Base-by-base conservation (phyloP, 2,888 invertebrate genomes). In the Micoletzkya japonica region DNA sequence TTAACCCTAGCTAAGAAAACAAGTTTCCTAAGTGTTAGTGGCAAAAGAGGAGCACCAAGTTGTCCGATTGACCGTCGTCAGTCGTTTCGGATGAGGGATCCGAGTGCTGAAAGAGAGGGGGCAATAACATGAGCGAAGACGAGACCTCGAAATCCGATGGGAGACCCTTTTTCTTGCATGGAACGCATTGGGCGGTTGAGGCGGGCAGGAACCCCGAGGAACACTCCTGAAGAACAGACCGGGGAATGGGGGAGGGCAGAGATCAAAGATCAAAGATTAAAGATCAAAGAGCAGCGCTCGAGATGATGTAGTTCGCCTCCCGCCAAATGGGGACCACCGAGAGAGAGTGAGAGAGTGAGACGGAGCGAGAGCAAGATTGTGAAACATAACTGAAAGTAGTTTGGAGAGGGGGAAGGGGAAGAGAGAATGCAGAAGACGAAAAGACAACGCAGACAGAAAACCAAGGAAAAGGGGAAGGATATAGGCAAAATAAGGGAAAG, bases 101-200 rank as follows among this genome's bases (percentile, higher is more conserved):
- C n/a, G n/a, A n/a, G n/a, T n/a, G n/a, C n/a, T n/a, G n/a, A n/a
- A n/a, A n/a, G n/a, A n/a, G n/a, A 37, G 39, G 26, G 44, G 26
- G 44, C 7, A 24, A 56, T 17, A 24, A 24, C 7, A 24, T 24
- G 56, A 24, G 24, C n/a, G 56, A 17, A 24, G 14, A 14, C 44
- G 57, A 17, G 24, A 28, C 57, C 52, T 63, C 64, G 39, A 67
- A 67, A 60, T 66, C 67, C 26, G 67, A 52, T 50, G 50, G 57
- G 37, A 32, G 32, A 20, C 24, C 39, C 26, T 60, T 71, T 56
- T 61, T 71, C 67, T 67, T 71, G 71, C 71, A 71, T 6, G 71
- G 71, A 37, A 64, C 67, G 67, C 71, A 71, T 30, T 60, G 60
- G 44, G 59, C 50, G n/a, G 71, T 56, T 2, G 64, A 59, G 34